Conservation (phyloP, 2,797 vertebrate species). For the Gymnodraco acuticeps region DNA sequence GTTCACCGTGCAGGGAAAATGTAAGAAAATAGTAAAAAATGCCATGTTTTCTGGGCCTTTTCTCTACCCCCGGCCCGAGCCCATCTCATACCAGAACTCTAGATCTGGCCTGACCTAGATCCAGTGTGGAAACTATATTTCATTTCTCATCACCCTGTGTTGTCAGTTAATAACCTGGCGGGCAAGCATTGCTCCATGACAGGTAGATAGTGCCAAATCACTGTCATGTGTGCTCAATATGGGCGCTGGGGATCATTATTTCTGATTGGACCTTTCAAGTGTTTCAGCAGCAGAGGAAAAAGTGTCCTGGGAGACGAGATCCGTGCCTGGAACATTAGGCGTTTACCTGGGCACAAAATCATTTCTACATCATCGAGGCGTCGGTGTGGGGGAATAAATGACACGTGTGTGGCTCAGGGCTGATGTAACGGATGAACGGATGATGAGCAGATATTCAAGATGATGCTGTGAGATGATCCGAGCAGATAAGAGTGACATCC, state of each 20-base stretch:
- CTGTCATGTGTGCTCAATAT: constrained; percentile 41
- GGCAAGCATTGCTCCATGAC: constrained; percentile 42
- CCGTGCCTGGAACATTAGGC: constrained; percentile 29
- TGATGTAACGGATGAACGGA: constrained; percentile 47
- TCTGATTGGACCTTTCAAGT: constrained; percentile 63
- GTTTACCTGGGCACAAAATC: constrained; percentile 62
- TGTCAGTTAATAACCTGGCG: constrained; percentile 69
- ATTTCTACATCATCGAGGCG: constrained; percentile 45
- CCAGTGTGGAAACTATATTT: constrained; percentile 49
- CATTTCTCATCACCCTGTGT: constrained; percentile 58
- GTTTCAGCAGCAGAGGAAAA: constrained; percentile 48
- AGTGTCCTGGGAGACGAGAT: constrained; percentile 37
- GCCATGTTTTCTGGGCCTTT: constrained; percentile 3
- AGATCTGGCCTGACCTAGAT: constrained; percentile 64
- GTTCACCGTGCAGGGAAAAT: constrained; percentile 34
- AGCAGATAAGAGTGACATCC: constrained; percentile 51
- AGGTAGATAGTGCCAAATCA: constrained; percentile 45
- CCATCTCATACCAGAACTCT: constrained; percentile 23
- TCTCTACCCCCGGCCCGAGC: not conserved
- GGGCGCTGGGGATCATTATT: constrained; percentile 54
- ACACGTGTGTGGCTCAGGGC: constrained; percentile 11
- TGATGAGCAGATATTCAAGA: constrained; percentile 59
- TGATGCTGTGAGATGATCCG: constrained; percentile 50
- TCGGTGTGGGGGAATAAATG: constrained; percentile 30
- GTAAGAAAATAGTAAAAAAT: constrained; percentile 20